Conservation (phyloP, 1,140 invertebrate genomes). For the Calosoma granatense region DNA sequence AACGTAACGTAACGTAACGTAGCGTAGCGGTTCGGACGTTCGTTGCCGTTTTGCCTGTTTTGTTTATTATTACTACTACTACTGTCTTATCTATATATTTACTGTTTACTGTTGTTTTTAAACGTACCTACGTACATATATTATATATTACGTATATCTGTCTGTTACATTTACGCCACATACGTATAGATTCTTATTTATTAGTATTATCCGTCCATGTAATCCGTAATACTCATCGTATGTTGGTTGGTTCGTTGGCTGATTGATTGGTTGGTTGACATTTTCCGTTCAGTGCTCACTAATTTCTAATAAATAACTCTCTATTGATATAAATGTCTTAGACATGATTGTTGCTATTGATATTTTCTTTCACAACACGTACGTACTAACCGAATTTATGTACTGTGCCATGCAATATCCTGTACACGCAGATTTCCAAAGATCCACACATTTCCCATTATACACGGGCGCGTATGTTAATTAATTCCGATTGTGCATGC, state of each 20-base stretch:
- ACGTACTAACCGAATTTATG: background rate
- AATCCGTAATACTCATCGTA: background rate
- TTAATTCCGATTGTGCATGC: no score
- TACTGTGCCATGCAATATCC: no score
- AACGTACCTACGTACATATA: background rate
- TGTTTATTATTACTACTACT: background rate
- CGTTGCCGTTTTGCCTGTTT: constrained; percentile 1
- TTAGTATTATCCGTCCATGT: no score
- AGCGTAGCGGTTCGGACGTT: constrained; percentile 1
- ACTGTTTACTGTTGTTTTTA: background rate
- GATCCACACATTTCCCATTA: no score
- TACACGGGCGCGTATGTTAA: no score
- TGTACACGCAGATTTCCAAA: no score
- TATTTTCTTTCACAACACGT: background rate
- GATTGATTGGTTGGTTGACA: background rate
- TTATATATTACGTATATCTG: background rate
- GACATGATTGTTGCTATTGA: background rate
- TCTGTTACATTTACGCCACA: background rate
- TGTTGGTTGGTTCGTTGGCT: background rate
- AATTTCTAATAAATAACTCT: constrained; percentile 1
- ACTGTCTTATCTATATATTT: background rate
- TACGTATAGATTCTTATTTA: background rate
- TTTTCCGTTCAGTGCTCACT: background rate
- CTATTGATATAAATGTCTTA: background rate
- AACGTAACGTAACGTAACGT: background rate